Base-by-base conservation (phyloP, 2,888 invertebrate species). In the Ommatoiulus sabulosus region DNA sequence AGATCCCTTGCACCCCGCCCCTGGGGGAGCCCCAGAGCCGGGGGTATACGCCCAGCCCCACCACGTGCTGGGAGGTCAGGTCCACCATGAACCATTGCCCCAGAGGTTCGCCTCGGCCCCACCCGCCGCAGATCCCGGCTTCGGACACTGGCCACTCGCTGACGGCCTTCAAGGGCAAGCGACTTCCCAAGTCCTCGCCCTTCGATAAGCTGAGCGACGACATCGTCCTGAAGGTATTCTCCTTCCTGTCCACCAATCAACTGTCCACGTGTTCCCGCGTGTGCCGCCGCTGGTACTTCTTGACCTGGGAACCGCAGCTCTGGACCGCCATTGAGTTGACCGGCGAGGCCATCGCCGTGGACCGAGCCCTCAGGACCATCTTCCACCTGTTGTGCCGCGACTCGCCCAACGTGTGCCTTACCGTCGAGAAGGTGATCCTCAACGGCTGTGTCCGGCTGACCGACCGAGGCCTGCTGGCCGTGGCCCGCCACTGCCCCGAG, bases 401-500 rank as follows among this genome's bases (percentile, higher is more conserved):
- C 89, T 93, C 95, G 88, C 95, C 95, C 20, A 95, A 95, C 17
- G 94, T 95, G 44, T 96, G 95, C 91, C 94, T 95, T 0, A 94
- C 94, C 90, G 94, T 96, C 10, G 95, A 95, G 91, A 94, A 94
- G 87, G 94, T 96, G 48, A 94, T 95, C 92, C 92, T 96, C 43
- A 94, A 94, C 88, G 95, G 95, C 90, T 96, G 96, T 89, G 94
- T 95, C 89, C 94, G 95, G 93, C 94, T 97, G 89, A 95, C 96
- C 5, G 96, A 97, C 92, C 95, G 95, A 89, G 97, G 97, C 20
- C 94, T 97, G 15, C 94, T 95, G 91, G 93, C 96, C 86, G 93
- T 97, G 52, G 96, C 96, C 0, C 94, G 96, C 84, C 94, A 96
- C 86, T 97, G 97, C 93, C 96, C 97, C 0, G 96, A 96, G 92